These are phyloP conservation scores for Bembecia ichneumoniformis DNA, from an alignment of 2,888 invertebrate genomes.

Conservation along the genomic window DNA sequence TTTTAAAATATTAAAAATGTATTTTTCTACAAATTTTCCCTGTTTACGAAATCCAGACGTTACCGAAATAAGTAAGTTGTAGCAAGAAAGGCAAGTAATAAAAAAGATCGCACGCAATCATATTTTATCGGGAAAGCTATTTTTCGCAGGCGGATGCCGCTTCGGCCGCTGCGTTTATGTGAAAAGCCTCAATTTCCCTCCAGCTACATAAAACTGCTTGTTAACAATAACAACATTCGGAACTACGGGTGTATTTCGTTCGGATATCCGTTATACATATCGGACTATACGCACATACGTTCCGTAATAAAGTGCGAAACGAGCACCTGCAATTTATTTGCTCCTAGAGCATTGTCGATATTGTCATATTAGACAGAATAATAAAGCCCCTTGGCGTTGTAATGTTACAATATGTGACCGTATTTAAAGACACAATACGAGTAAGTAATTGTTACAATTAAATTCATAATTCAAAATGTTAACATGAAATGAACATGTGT, in stretches of 20 bases:
- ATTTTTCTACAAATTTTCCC: too few relatives aligned
- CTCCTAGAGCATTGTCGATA: not conserved
- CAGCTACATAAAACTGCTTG: conserved; percentile 42
- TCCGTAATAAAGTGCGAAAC: too few relatives aligned
- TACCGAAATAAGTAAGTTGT: conserved; percentile 12
- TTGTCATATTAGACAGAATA: not conserved
- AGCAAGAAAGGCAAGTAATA: conserved; percentile 31
- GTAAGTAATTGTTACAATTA: too few relatives aligned
- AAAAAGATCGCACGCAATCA: conserved; percentile 59
- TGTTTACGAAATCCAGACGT: conserved; percentile 23
- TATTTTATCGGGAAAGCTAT: conserved; percentile 60
- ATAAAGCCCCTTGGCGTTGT: not conserved
- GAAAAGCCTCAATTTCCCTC: conserved; percentile 42
- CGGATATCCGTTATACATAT: too few relatives aligned
- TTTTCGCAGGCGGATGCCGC: conserved; percentile 32
- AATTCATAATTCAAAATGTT: too few relatives aligned
- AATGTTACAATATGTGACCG: too few relatives aligned
- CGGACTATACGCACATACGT: too few relatives aligned
- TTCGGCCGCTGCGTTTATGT: conserved; percentile 27
- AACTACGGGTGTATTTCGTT: not conserved
- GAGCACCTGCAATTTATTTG: too few relatives aligned
- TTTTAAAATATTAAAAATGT: too few relatives aligned
- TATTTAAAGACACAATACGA: too few relatives aligned
- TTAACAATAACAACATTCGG: conserved; percentile 36
- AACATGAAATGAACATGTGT: too few relatives aligned